Evolutionary conservation across 2,113 vertebrate genomes (phyloP), one percentile per base, ranked within the genome.

Genomic region (Riparia riparia): DNA sequence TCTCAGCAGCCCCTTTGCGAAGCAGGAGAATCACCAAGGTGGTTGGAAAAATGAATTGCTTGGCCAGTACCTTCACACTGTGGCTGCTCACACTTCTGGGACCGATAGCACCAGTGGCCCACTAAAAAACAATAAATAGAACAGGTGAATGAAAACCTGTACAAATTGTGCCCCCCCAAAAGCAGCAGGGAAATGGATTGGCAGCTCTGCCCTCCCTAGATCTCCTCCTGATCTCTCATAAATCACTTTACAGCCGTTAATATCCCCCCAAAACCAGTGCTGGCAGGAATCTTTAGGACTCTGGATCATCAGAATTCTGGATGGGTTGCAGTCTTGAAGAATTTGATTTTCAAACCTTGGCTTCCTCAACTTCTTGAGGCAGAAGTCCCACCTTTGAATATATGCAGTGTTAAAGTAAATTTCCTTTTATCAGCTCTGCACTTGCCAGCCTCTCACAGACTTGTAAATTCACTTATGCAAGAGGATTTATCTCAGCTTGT

Each of bases 21-120:
- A 68, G 37, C 4, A 25, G 56, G 14, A 44, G 17, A 41, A 20
- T n/a, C 47, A 12, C 8, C 41, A 6, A 3, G 2, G 32, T 2
- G 26, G 24, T 0, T 49, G 34, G 31, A n/a, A 82, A 54, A 80
- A 47, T 1, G 14, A 76, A 41, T 47, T 13, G 2, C 21, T 41
- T 8, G 53, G 39, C 66, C 70, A 41, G 32, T 97, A 97, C 97
- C 97, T 97, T 66, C 2, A 28, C 97, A 97, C 3, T 4, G 3
- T 2, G 86, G 41, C 3, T 34, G 8, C 1, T 72, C 44, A 19
- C 64, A 12, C 57, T 84, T 85, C 79, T 97, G 97, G 11, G 96
- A 90, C 28, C 17, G 68, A 16, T 97, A 97, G 63, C 97, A 97
- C 97, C 97, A 97, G 3, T 54, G 32, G 17, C 17, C 58, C 39